These are phyloP conservation scores for Labrus mixtus DNA, from an alignment of 2,113 vertebrate genomes.

Conservation along the genomic window DNA sequence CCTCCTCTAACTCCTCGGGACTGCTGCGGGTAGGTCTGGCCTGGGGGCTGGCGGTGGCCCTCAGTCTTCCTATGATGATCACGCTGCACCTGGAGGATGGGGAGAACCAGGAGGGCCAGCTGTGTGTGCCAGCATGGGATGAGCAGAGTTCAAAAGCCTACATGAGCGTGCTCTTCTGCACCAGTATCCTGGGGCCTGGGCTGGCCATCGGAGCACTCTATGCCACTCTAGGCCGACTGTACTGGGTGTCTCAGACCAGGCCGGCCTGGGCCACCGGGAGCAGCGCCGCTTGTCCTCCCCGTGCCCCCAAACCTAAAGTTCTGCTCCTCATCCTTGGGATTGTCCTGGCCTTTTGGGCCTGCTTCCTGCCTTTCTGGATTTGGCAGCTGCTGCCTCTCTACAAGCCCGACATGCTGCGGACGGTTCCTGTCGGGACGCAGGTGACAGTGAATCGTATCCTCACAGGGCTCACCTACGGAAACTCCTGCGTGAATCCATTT, in stretches of 20 bases:
- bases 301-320: constrained; percentile 87
- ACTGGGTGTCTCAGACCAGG: constrained; percentile 87
- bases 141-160: constrained; percentile 87
- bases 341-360: constrained; percentile 88
- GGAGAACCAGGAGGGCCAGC: constrained; percentile 80
- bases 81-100: constrained; percentile 87
- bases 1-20: constrained; percentile 81
- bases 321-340: constrained; percentile 87
- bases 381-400: constrained; percentile 89
- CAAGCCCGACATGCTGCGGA: constrained; percentile 81
- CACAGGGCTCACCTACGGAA: constrained; percentile 87
- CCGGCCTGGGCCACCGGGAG: constrained; percentile 78
- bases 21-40: constrained; percentile 83
- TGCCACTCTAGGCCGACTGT: constrained; percentile 84
- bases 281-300: constrained; percentile 73
- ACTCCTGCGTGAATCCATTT: constrained; percentile 90
- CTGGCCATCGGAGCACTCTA: constrained; percentile 87
- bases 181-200: constrained; percentile 88
- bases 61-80: constrained; percentile 89
- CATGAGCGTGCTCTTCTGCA: constrained; percentile 86
- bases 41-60: constrained; percentile 86
- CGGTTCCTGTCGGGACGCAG: constrained; percentile 84
- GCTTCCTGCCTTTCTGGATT: constrained; percentile 90
- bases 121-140: constrained; percentile 88
- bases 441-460: constrained; percentile 88